phyloP scores from a whole-genome alignment of 2,888 invertebrate species.

The Lumbricus terrestris region DNA sequence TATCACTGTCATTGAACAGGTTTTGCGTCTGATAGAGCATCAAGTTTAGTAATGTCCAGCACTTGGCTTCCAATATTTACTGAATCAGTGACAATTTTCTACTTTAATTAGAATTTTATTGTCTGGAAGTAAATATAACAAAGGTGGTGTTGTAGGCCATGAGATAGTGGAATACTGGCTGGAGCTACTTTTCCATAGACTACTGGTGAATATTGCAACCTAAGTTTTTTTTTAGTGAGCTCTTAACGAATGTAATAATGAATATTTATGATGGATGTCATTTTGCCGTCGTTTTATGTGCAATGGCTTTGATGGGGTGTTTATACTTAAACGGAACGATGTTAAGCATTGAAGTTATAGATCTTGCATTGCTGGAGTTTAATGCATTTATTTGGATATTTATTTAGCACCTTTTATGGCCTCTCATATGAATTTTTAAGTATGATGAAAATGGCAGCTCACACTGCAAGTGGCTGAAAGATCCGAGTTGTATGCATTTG shows the following conservation, averaged over 20 bases:
- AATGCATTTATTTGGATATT: not conserved
- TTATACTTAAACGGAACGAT: not conserved
- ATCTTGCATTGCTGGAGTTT: not conserved
- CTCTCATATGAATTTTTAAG: not conserved
- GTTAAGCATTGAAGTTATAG: not conserved
- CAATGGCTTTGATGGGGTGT: too few relatives aligned
- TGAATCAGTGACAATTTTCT: not conserved
- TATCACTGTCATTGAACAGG: not conserved
- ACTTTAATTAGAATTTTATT: not conserved
- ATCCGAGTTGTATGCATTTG: not conserved
- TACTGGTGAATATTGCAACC: not conserved
- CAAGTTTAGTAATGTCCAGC: not conserved
- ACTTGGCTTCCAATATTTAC: not conserved
- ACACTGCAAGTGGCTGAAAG: not conserved
- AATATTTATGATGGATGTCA: not conserved
- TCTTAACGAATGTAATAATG: not conserved
- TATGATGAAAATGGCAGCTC: not conserved
- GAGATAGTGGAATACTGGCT: not conserved
- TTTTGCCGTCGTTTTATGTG: too few relatives aligned
- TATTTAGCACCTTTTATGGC: not conserved
- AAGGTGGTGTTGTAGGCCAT: not conserved
- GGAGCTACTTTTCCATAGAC: not conserved
- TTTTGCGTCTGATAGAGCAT: not conserved
- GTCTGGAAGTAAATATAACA: not conserved
- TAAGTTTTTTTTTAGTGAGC: too few relatives aligned